phyloP scores from a whole-genome alignment of 2,797 vertebrate species.

The Synanceia verrucosa region DNA sequence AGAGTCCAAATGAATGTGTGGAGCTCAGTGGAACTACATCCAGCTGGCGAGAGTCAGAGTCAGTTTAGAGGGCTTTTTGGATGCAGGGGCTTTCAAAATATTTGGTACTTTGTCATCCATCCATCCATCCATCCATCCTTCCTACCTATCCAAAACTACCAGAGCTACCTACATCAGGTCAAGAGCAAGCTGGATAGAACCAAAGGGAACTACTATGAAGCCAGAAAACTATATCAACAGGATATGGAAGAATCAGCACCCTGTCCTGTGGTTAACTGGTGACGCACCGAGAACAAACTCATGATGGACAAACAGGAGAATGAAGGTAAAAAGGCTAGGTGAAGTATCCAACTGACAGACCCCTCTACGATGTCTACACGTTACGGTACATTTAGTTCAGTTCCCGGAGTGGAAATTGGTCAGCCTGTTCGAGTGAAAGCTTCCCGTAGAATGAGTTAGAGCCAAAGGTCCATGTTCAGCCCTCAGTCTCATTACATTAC shows the following conservation, averaged over 20 bases:
- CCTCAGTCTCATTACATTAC: conserved; percentile 72
- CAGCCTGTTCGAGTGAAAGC: conserved; percentile 38
- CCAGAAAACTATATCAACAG: neutral
- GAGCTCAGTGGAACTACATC: too few species aligned
- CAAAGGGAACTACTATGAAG: neutral
- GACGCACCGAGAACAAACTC: neutral
- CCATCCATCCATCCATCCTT: neutral
- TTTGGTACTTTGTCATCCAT: neutral
- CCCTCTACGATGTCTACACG: neutral
- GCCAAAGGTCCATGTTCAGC: conserved; percentile 18
- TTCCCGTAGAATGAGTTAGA: conserved; percentile 39
- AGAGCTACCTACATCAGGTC: neutral
- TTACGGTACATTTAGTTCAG: neutral
- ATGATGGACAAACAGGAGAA: neutral
- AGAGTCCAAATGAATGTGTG: too few species aligned
- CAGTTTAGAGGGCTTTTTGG: too few species aligned
- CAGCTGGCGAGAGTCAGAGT: too few species aligned
- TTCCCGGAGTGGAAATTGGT: neutral
- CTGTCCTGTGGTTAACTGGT: neutral
- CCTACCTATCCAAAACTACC: neutral
- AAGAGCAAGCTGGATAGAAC: neutral
- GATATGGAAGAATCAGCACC: neutral
- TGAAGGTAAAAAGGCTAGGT: neutral
- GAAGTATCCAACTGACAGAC: too few species aligned
- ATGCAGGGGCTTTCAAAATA: neutral